Evolutionary conservation across 2,113 vertebrate genomes (phyloP).

Genomic region (Petroica traversi): DNA sequence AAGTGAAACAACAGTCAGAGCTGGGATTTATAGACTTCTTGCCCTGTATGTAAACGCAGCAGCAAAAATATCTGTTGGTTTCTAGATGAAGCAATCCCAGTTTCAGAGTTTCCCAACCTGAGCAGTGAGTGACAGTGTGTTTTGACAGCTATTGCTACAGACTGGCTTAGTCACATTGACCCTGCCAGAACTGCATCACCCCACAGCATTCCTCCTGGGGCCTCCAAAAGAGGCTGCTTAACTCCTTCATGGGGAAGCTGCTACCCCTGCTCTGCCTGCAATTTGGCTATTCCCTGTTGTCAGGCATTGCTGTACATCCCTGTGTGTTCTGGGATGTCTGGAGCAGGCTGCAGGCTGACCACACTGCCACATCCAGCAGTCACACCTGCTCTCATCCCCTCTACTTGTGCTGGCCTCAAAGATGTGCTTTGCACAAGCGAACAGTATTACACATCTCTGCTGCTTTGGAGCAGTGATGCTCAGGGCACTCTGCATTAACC

Average conservation of each 20-base stretch:
- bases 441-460: background rate
- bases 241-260: background rate
- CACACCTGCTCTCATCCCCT: accelerated
- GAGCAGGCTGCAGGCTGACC: background rate
- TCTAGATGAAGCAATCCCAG: background rate
- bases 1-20: background rate
- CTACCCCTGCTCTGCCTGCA: background rate
- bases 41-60: background rate
- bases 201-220: accelerated
- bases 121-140: background rate
- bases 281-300: background rate
- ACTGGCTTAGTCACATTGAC: background rate
- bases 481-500: background rate
- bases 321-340: accelerated
- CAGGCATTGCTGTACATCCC: background rate
- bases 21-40: background rate
- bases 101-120: conserved; percentile 12
- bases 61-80: background rate
- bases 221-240: background rate
- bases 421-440: background rate
- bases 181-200: background rate
- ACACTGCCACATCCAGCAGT: accelerated
- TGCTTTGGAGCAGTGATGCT: background rate
- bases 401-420: too few species aligned
- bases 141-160: conserved; percentile 3